Evolutionary conservation across 1,140 invertebrate species (phyloP).

Genomic region (Geopemphigus sp.): DNA sequence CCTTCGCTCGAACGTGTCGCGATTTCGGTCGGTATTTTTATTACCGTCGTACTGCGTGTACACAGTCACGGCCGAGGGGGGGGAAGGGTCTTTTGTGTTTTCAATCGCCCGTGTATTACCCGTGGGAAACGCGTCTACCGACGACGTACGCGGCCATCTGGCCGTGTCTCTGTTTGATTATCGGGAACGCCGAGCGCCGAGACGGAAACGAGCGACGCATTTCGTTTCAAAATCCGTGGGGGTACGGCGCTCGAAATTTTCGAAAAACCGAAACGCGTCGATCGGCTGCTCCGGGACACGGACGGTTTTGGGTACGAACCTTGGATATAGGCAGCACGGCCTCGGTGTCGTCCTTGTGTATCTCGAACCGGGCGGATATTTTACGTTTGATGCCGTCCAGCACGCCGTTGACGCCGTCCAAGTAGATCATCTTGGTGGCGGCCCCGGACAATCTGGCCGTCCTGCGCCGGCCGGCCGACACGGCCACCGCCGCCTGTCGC

Average conservation of each 20-base stretch:
- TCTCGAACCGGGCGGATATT: conserved; percentile 77
- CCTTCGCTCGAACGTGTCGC: too few relatives aligned
- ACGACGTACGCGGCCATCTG: too few relatives aligned
- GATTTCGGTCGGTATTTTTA: conserved; percentile 1
- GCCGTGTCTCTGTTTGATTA: too few relatives aligned
- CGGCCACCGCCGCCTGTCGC: conserved; percentile 17
- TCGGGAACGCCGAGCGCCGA: too few relatives aligned
- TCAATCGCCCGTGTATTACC: conserved; percentile 1
- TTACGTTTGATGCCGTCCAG: conserved; percentile 58
- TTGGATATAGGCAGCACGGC: conserved; percentile 91
- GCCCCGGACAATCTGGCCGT: conserved; percentile 50
- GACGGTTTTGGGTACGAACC: too few relatives aligned
- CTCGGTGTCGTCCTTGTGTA: conserved; percentile 92
- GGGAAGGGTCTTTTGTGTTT: not conserved
- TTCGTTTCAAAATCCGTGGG: too few relatives aligned
- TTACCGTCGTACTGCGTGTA: not conserved
- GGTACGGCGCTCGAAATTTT: too few relatives aligned
- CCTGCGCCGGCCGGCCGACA: conserved; percentile 34
- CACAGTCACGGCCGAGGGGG: too few relatives aligned
- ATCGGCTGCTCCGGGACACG: too few relatives aligned
- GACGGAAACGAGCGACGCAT: too few relatives aligned
- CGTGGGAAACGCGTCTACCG: too few relatives aligned
- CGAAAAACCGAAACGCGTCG: too few relatives aligned
- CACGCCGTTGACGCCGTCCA: conserved; percentile 37
- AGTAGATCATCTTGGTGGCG: conserved; percentile 52